These are phyloP conservation scores for Laupala kohalensis DNA, from an alignment of 1,140 invertebrate genomes.

Conservation along the genomic window DNA sequence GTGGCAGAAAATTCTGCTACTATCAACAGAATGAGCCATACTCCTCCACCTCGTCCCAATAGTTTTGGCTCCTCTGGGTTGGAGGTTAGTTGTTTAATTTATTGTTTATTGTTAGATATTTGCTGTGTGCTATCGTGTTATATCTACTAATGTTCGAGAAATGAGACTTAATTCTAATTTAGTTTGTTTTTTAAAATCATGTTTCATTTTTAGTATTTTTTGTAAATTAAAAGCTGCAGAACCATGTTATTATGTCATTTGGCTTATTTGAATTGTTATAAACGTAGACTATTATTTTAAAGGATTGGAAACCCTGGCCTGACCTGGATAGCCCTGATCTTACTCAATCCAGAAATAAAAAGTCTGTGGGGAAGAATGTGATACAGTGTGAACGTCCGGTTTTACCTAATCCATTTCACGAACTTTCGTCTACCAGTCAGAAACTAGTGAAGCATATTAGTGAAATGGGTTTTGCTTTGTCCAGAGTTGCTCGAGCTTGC, in stretches of 20 bases:
- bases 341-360: slow-evolving; percentile 13
- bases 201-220: too few relatives aligned
- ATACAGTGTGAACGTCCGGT: not conserved
- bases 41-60: slow-evolving; percentile 12
- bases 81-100: slow-evolving; percentile 13
- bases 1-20: slow-evolving; percentile 25
- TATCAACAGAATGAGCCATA: not conserved
- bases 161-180: too few relatives aligned
- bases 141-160: too few relatives aligned
- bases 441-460: slow-evolving; percentile 53
- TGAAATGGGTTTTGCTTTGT: slow-evolving; percentile 71
- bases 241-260: too few relatives aligned
- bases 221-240: too few relatives aligned
- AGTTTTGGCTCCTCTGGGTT: slow-evolving; percentile 15
- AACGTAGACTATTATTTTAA: too few relatives aligned
- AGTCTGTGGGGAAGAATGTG: slow-evolving; percentile 4
- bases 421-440: slow-evolving; percentile 43
- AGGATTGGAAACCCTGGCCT: slow-evolving; percentile 32
- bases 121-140: not conserved
- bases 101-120: not conserved
- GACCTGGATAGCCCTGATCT: slow-evolving; percentile 24
- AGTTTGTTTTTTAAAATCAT: too few relatives aligned
- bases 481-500: slow-evolving; percentile 61
- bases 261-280: too few relatives aligned
- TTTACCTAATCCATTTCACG: slow-evolving; percentile 36